A percentile compares a stretch with the other conserved stretches of the same genome.
phyloP scores from a whole-genome alignment of 2,113 vertebrate genomes.

The Puma concolor region DNA sequence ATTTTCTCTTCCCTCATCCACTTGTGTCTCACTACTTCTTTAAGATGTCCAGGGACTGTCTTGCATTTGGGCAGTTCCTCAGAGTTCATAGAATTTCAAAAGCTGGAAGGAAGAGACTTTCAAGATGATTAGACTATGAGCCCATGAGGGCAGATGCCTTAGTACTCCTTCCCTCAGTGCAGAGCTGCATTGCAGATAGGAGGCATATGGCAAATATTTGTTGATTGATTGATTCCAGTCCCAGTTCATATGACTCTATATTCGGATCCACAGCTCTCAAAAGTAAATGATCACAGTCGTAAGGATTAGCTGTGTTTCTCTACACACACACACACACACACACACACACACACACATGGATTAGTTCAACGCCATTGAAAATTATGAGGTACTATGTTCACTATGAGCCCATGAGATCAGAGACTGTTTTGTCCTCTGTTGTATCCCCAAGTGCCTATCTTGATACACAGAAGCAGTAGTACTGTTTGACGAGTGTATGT shows the following conservation, averaged over 20 bases:
- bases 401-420: not conserved
- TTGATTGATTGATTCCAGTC: not conserved
- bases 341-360: not conserved
- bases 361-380: not conserved
- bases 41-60: not conserved
- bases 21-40: not conserved
- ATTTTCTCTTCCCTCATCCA: no score
- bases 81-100: not conserved
- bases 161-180: not conserved
- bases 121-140: not conserved
- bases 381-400: not conserved
- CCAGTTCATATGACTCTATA: not conserved
- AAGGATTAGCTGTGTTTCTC: not conserved
- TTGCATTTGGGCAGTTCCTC: not conserved
- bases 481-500: not conserved
- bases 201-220: not conserved
- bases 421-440: not conserved
- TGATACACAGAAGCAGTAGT: not conserved
- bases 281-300: not conserved
- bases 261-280: not conserved
- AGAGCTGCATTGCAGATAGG: not conserved
- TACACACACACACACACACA: not conserved
- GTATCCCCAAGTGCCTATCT: not conserved
- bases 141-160: not conserved
- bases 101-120: not conserved